Percentiles rank a stretch among this genome's conserved stretches.
phyloP scores from a whole-genome alignment of 2,888 invertebrate species.

The Apodemia zela region DNA sequence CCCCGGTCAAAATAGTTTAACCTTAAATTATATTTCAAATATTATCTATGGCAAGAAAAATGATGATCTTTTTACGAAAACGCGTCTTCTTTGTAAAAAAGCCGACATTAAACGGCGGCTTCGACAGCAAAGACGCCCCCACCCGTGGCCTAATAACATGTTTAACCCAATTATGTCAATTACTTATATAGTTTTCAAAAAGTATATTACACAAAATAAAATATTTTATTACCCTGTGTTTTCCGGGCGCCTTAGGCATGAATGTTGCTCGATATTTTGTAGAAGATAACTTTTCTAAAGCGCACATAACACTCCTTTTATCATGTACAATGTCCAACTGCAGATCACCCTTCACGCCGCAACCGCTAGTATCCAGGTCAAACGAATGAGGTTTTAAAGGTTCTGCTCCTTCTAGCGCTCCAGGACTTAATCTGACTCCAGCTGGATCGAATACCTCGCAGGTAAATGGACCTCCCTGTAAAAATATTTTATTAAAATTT shows the following conservation, averaged over 20 bases:
- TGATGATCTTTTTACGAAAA: too few relatives aligned
- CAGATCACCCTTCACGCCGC: conserved; percentile 90
- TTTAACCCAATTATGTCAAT: too few relatives aligned
- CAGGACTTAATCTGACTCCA: conserved; percentile 87
- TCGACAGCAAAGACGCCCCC: too few relatives aligned
- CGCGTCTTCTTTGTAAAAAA: too few relatives aligned
- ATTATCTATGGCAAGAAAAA: too few relatives aligned
- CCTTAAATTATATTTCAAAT: too few relatives aligned
- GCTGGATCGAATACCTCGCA: conserved; percentile 97
- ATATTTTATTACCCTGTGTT: conserved; percentile 78
- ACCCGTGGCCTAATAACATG: too few relatives aligned
- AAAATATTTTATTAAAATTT: conserved; percentile 3
- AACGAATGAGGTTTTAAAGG: conserved; percentile 94
- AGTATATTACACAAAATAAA: background rate
- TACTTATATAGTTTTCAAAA: too few relatives aligned
- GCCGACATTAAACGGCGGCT: too few relatives aligned
- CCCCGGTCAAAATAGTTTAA: too few relatives aligned
- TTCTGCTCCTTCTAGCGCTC: conserved; percentile 89
- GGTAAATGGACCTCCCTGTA: conserved; percentile 95
- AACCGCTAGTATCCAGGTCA: conserved; percentile 81
- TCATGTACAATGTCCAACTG: conserved; percentile 95
- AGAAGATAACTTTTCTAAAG: conserved; percentile 88
- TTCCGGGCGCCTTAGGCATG: conserved; percentile 88
- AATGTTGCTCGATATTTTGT: conserved; percentile 90
- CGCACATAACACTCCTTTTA: conserved; percentile 90